These are phyloP conservation scores for Alosa sapidissima DNA, from an alignment of 2,797 vertebrate genomes.

Conservation along the genomic window DNA sequence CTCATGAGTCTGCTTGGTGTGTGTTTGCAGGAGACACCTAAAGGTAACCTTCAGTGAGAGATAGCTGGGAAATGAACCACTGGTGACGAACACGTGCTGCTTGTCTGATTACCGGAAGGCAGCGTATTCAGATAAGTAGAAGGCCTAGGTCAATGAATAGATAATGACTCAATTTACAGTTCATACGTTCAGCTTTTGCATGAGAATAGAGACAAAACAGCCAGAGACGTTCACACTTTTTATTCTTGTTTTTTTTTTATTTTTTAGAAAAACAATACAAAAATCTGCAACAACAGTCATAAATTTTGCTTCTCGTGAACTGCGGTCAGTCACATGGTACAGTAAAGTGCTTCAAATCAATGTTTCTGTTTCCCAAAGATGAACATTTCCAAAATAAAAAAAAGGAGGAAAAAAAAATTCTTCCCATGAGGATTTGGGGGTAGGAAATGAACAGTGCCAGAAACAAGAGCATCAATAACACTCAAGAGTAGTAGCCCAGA, in stretches of 20 bases:
- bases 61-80: background rate
- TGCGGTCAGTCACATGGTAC: conserved; percentile 81
- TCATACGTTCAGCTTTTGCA: background rate
- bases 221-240: conserved; percentile 63
- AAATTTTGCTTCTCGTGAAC: conserved; percentile 77
- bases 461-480: conserved; percentile 46
- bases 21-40: background rate
- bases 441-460: conserved; percentile 58
- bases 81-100: conserved; percentile 4
- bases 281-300: conserved; percentile 76
- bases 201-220: conserved; percentile 43
- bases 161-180: background rate
- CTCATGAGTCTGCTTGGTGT: background rate
- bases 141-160: background rate
- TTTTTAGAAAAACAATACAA: conserved; percentile 81
- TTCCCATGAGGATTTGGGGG: conserved; percentile 55
- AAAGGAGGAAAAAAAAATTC: conserved; percentile 46
- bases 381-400: conserved; percentile 35
- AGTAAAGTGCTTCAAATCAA: conserved; percentile 83
- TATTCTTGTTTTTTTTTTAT: conserved; percentile 70
- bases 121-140: background rate
- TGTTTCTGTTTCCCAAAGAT: conserved; percentile 32
- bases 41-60: background rate
- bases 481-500: conserved; percentile 41
- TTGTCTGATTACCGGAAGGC: background rate